Conservation (phyloP, 2,113 vertebrate genomes). For the Cryptotis parvus region DNA sequence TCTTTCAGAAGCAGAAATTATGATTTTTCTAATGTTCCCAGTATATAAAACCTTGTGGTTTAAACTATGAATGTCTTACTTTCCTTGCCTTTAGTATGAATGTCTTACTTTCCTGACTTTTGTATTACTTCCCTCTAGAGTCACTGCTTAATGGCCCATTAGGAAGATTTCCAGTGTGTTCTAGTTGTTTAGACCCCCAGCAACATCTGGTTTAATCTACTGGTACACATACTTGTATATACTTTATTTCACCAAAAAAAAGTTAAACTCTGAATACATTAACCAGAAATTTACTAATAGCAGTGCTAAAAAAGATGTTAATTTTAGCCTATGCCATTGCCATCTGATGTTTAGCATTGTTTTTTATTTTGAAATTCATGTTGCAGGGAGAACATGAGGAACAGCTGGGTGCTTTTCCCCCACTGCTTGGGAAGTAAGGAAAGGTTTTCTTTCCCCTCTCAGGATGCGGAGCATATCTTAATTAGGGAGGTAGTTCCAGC, state of each 20-base stretch:
- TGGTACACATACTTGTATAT: too few relatives aligned
- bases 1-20: slow-evolving; percentile 1
- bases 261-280: too few relatives aligned
- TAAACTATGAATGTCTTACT: neutral
- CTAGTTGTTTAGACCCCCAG: neutral
- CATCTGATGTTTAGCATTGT: too few relatives aligned
- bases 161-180: neutral
- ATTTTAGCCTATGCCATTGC: too few relatives aligned
- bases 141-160: neutral
- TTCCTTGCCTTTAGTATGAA: neutral
- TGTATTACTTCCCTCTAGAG: neutral
- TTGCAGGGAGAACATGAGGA: too few relatives aligned
- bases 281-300: too few relatives aligned
- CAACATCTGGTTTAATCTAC: rapidly evolving
- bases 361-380: too few relatives aligned
- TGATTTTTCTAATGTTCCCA: neutral
- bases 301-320: too few relatives aligned
- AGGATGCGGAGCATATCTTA: neutral
- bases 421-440: neutral
- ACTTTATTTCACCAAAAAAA: neutral
- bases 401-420: neutral
- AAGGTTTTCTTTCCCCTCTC: neutral
- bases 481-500: neutral
- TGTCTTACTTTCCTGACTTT: neutral
- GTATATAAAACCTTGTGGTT: neutral